Evolutionary conservation across 2,113 vertebrate genomes (phyloP).

Genomic region (Callaeas wilsoni): DNA sequence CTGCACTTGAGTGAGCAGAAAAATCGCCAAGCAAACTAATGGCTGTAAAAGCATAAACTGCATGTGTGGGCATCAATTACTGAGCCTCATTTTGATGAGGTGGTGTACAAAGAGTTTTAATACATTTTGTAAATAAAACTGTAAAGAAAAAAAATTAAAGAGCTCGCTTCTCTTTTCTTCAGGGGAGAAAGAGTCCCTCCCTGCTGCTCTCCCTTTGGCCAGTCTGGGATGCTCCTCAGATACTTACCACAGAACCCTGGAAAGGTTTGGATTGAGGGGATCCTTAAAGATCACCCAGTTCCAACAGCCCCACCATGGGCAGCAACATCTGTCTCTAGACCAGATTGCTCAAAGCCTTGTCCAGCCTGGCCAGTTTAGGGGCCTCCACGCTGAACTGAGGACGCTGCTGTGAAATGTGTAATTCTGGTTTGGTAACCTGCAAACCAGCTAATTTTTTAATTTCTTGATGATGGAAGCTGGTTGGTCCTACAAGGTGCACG

Average conservation of each 20-base stretch:
- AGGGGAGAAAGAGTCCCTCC: not conserved
- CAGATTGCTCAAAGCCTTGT: not conserved
- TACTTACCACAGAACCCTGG: not conserved
- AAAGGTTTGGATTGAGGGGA: not conserved
- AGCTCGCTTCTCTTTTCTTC: not conserved
- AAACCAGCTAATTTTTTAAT: not conserved
- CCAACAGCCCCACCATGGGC: not conserved
- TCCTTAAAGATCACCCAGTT: not conserved
- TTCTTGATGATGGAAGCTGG: not conserved
- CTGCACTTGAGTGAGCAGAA: conserved; percentile 86
- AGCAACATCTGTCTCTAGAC: not conserved
- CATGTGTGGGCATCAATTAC: conserved; percentile 93
- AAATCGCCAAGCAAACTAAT: conserved; percentile 86
- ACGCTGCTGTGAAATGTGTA: rapidly evolving
- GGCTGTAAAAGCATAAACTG: conserved; percentile 90
- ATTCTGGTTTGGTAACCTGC: not conserved
- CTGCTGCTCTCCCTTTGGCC: not conserved
- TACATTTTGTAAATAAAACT: conserved; percentile 99
- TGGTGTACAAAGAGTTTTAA: conserved; percentile 99
- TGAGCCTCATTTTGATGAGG: conserved; percentile 89
- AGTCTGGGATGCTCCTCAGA: not conserved
- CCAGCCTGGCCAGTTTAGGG: no score
- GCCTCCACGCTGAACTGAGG: not conserved
- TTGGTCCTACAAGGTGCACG: not conserved
- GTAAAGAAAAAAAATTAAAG: conserved; percentile 83